Conservation (phyloP, 2,797 vertebrate genomes). For the Takifugu ocellatus region DNA sequence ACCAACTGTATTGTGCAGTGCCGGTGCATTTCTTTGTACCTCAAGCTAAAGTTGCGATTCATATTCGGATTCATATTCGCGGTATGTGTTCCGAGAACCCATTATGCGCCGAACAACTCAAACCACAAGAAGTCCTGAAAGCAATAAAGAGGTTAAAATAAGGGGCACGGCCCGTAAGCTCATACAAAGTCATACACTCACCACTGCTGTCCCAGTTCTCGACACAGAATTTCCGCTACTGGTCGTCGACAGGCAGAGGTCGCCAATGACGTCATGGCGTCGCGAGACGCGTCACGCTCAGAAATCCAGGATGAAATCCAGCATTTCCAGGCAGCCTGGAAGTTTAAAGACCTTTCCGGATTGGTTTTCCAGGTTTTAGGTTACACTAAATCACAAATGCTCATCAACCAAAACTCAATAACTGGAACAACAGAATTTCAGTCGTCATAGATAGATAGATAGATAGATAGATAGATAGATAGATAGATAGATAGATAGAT, state of each 20-base stretch:
- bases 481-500: no score
- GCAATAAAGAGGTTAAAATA: slow-evolving; percentile 8
- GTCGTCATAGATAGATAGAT: no score
- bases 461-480: no score
- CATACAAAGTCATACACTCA: slow-evolving; percentile 67
- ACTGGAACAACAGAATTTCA: no score
- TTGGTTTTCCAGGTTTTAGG: no score
- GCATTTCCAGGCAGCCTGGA: no score
- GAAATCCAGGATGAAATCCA: neutral
- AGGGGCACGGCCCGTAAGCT: slow-evolving; percentile 47
- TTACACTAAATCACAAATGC: no score
- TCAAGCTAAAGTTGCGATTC: neutral
- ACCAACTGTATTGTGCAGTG: slow-evolving; percentile 54
- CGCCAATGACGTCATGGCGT: slow-evolving; percentile 35
- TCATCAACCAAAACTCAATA: no score
- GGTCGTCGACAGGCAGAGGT: slow-evolving; percentile 51
- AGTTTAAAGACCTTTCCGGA: no score
- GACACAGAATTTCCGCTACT: slow-evolving; percentile 77
- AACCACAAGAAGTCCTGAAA: no score
- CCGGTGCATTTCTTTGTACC: slow-evolving; percentile 33
- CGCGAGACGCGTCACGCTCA: neutral
- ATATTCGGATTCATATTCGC: neutral
- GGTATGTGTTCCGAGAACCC: neutral
- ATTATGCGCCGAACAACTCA: neutral
- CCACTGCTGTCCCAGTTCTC: slow-evolving; percentile 78